Base-by-base conservation (phyloP, 2,113 vertebrate species). In the Larimichthys crocea region DNA sequence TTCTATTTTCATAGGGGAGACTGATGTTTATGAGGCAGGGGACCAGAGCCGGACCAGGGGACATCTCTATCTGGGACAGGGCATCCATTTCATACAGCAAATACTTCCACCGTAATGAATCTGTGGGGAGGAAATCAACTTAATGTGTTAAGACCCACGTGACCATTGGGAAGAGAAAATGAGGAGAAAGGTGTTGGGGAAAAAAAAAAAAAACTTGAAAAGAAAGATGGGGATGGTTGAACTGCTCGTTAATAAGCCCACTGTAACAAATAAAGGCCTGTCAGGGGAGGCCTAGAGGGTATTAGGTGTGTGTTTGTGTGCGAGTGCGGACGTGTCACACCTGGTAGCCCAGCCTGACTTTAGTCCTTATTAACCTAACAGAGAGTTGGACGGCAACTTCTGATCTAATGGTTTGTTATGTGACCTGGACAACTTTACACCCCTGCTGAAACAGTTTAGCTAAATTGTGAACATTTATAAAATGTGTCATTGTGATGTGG, bases 21-120 rank as follows among this genome's bases (percentile, higher is more conserved):
- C 63, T 80, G 81, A 92, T 94, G 90, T 87, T 90, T 82, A 87
- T 80, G 88, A 92, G 88, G 85, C 82, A 48, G 53, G 92, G 92
- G 91, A 93, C 85, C 76, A 56, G 78, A 69, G 61, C 49, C 0
- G 79, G 79, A 89, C 78, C 80, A 79, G 44, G 91, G 87, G 89
- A 93, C 87, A 79, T 92, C 86, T 86, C 71, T 91, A 93, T 92
- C 89, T 92, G 84, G 92, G 89, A 88, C 93, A 92, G 87, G 79
- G 75, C 90, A 91, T 94, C 82, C 84, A 89, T 91, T 91, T 89
- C 71, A 82, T 56, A 88, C 70, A 69, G 87, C 64, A 92, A 93
- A 92, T 85, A 89, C 81, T 42, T 86, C 74, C 59, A 68, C 83
- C 72, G 17, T 88, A 88, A 92, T 89, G 91, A 93, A 92, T 91